phyloP scores from a whole-genome alignment of 2,888 invertebrate genomes.

The Endotricha flammealis region DNA sequence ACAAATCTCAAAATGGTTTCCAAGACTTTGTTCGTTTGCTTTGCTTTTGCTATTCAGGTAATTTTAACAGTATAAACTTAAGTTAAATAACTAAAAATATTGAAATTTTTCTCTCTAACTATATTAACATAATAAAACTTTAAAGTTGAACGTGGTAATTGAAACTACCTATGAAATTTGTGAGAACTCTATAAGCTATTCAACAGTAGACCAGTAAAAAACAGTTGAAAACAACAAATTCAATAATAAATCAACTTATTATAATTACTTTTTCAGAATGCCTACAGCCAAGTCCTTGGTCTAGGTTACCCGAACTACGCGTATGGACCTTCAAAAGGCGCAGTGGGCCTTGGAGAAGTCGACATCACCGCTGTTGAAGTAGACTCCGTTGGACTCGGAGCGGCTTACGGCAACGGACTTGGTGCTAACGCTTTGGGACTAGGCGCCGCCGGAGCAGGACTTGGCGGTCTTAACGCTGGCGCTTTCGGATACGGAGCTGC shows the following conservation, averaged over 20 bases:
- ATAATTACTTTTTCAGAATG: slow-evolving; percentile 20
- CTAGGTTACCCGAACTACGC: background rate
- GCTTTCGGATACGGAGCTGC: slow-evolving; percentile 27
- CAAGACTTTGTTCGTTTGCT: slow-evolving; percentile 9
- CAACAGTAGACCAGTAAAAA: no score
- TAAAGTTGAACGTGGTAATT: no score
- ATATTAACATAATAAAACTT: no score
- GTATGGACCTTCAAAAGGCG: background rate
- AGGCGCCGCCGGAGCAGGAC: background rate
- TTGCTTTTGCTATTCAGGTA: slow-evolving; percentile 13
- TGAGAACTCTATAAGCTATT: no score
- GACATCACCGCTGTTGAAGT: background rate
- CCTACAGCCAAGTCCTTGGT: slow-evolving; percentile 11
- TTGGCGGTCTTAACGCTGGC: slow-evolving; percentile 13
- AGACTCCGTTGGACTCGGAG: background rate
- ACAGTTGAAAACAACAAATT: no score
- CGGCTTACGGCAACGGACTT: background rate
- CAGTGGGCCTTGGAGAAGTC: background rate
- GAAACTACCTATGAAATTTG: no score
- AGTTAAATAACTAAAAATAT: no score
- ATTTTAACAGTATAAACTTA: slow-evolving; percentile 1
- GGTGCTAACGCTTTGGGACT: background rate
- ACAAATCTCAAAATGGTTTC: slow-evolving; percentile 7
- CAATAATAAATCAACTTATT: background rate
- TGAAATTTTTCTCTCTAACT: no score